Evolutionary conservation across 2,888 invertebrate species (phyloP), one percentile per base, ranked within the genome.

Genomic region (Coenonympha glycerion): DNA sequence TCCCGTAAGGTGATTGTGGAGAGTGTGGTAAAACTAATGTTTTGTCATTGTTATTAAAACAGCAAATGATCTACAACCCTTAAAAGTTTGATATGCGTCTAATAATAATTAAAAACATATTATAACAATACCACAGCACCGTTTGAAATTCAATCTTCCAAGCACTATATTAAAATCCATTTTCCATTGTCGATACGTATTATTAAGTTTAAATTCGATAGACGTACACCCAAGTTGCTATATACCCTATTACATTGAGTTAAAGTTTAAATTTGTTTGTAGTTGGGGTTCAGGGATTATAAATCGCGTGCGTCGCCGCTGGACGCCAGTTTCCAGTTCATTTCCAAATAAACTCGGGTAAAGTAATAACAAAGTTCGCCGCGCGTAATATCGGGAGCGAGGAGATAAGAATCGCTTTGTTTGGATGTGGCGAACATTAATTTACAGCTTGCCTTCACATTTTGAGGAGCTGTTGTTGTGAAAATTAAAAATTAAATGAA

Each of bases 361-460:
- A 77, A 79, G 81, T 78, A 76, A 80, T 80, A 81, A 76, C 71
- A 74, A 79, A 80, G 77, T 80, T 80, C 66, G 60, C 59, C 63
- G 47, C 57, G 68, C 73, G 78, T 73, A 71, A 79, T 77, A 75
- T 78, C 68, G 62, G 64, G 50, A 48, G 49, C 52, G 22, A 44
- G 33, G 64, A 64, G 64, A 60, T 49, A 51, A 49, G 45, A 47
- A 51, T 53, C 33, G 46, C 47, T 49, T 56, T 56, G 31, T 52
- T 33, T 66, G 58, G 70, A 73, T 68, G 50, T 34, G 68, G 41
- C 42, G 46, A 22, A 47, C 26, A 42, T n/a, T n/a, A n/a, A 22
- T 28, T 39, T 15, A 4, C 13, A 22, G 6, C n/a, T 19, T 13
- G 6, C 4, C 13, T 6, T 37, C 0, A 9, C 4, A 11, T 19